These are phyloP conservation scores for Carassius carassius DNA, from an alignment of 2,113 vertebrate species.

Conservation along the genomic window DNA sequence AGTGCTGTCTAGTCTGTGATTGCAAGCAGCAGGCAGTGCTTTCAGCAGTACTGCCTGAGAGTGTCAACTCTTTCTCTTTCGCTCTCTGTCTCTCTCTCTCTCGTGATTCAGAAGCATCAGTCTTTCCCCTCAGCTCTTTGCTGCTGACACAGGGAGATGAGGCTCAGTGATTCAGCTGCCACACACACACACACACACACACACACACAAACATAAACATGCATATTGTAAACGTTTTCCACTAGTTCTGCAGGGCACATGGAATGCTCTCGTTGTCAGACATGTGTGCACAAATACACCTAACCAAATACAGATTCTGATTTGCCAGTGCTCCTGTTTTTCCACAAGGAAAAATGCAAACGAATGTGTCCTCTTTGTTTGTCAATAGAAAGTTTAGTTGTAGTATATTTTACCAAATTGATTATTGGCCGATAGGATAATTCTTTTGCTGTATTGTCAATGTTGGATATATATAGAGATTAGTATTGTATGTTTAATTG, in stretches of 20 bases:
- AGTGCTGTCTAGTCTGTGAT: conserved; percentile 40
- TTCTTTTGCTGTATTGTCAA: background rate
- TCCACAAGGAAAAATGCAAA: background rate
- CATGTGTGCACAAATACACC: conserved; percentile 4
- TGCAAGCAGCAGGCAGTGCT: conserved; percentile 46
- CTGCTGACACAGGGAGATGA: conserved; percentile 57
- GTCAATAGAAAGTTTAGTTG: background rate
- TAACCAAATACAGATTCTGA: background rate
- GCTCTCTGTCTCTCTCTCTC: background rate
- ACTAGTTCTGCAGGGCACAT: conserved; percentile 34
- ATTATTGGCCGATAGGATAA: background rate
- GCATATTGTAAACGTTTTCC: conserved; percentile 10
- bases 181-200: conserved; percentile 26
- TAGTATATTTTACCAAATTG: background rate
- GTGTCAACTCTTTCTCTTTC: conserved; percentile 24
- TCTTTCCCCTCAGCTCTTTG: conserved; percentile 53
- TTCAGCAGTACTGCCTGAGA: conserved; percentile 20
- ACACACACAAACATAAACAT: conserved; percentile 29
- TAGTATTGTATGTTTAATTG: background rate
- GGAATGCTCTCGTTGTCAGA: conserved; percentile 6
- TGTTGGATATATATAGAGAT: background rate
- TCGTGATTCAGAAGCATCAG: conserved; percentile 43
- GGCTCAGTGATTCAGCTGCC: conserved; percentile 54
- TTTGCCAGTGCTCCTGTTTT: conserved; percentile 4
- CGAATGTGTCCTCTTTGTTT: background rate